phyloP scores from a whole-genome alignment of 2,888 invertebrate species.

The Digitonthophagus gazella region DNA sequence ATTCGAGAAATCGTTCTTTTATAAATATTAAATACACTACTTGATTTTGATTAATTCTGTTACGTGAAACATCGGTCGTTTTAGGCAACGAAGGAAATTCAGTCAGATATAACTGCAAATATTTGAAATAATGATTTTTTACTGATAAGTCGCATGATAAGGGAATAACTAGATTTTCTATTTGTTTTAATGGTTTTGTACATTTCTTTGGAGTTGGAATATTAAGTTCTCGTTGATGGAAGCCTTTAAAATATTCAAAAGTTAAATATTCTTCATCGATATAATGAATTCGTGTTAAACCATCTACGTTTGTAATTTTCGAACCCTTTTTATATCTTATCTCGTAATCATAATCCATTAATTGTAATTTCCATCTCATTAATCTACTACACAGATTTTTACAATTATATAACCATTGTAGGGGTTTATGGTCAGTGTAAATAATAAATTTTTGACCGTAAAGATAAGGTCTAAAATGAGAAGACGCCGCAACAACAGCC shows the following conservation, averaged over 20 bases:
- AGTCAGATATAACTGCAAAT: no score
- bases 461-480: constrained; percentile 23
- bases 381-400: constrained; percentile 20
- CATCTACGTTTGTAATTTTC: constrained; percentile 9
- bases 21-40: no score
- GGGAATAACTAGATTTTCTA: constrained; percentile 23
- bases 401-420: constrained; percentile 22
- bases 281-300: constrained; percentile 5
- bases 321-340: constrained; percentile 21
- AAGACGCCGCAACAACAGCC: constrained; percentile 15
- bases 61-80: no score
- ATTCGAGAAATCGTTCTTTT: no score
- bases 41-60: no score
- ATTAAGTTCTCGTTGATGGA: constrained; percentile 12
- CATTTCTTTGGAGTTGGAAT: neutral
- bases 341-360: no score
- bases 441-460: constrained; percentile 21
- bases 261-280: no score
- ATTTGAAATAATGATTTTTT: no score
- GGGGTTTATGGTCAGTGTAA: constrained; percentile 20
- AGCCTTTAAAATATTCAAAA: constrained; percentile 13
- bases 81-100: no score
- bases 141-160: constrained; percentile 10
- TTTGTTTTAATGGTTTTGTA: constrained; percentile 20
- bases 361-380: constrained; percentile 19